Conservation (phyloP, 1,140 invertebrate species). For the Colletes latitarsis region DNA sequence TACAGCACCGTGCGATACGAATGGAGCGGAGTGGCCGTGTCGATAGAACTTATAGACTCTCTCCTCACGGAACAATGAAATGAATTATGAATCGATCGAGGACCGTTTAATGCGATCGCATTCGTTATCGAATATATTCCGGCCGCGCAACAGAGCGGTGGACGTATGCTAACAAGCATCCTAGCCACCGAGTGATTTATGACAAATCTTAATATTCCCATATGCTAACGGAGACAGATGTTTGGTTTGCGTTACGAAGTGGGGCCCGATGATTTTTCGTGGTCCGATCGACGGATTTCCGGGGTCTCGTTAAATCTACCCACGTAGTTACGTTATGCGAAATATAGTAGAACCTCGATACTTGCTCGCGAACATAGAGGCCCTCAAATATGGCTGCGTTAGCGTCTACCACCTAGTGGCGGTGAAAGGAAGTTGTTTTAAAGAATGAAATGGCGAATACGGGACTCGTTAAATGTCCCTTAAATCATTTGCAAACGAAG, state of each 20-base stretch:
- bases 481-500: conserved; percentile 60
- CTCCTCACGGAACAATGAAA: conserved; percentile 35
- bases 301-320: background rate
- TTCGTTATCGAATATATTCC: conserved; percentile 42
- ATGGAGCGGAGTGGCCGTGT: background rate
- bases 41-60: conserved; percentile 9
- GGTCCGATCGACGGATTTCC: background rate
- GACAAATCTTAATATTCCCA: conserved; percentile 44
- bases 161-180: conserved; percentile 43
- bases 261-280: background rate
- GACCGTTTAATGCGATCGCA: conserved; percentile 48
- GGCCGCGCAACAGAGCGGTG: conserved; percentile 1
- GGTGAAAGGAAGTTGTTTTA: background rate
- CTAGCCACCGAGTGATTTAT: conserved; percentile 33
- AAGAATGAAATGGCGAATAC: conserved; percentile 15
- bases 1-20: background rate
- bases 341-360: no score
- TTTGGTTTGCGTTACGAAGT: background rate
- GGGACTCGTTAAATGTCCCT: conserved; percentile 8
- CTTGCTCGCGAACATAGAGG: no score
- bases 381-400: no score
- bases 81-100: conserved; percentile 45
- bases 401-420: no score
- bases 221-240: conserved; percentile 14
- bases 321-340: no score